Conservation (phyloP, 2,113 vertebrate species). For the Vulpes lagopus region DNA sequence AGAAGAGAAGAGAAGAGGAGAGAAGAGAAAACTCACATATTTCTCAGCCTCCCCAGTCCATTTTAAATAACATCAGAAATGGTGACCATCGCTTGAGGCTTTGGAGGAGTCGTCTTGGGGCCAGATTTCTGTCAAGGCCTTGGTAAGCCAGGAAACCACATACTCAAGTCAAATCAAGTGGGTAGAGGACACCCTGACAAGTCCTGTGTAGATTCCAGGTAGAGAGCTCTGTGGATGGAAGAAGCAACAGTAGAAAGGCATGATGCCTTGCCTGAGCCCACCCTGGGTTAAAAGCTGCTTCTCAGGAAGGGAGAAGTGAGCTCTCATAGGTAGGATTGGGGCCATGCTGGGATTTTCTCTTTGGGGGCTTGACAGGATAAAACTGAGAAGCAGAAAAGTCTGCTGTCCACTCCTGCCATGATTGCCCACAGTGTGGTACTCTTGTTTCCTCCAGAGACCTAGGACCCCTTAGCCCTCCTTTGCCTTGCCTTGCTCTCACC, state of each 20-base stretch:
- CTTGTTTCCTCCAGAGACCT: neutral
- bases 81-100: neutral
- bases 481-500: neutral
- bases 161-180: neutral
- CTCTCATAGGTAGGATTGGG: neutral
- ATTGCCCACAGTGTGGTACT: fast-evolving
- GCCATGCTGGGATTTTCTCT: neutral
- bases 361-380: neutral
- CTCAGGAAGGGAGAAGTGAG: neutral
- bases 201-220: neutral
- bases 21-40: neutral
- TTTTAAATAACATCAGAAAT: constrained; percentile 6
- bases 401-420: neutral
- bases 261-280: neutral
- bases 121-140: neutral
- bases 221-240: neutral
- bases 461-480: neutral
- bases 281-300: neutral
- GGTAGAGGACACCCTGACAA: neutral
- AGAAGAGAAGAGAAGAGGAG: neutral
- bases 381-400: neutral
- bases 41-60: neutral
- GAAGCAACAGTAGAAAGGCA: neutral
- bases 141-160: neutral
- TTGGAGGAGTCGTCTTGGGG: neutral